Conservation (phyloP, 2,113 vertebrate species). For the Pholis gunnellus region DNA sequence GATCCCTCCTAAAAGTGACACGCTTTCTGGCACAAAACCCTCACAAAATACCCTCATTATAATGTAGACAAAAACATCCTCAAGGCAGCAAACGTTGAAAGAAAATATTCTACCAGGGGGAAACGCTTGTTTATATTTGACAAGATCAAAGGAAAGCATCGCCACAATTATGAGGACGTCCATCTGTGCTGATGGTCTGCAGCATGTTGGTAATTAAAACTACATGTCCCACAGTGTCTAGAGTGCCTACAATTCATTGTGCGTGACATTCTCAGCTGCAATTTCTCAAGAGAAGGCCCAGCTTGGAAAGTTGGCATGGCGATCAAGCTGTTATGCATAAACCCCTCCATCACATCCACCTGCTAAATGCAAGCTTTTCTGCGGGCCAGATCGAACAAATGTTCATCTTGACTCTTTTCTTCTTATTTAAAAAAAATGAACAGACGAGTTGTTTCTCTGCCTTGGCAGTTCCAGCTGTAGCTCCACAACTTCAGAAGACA, state of each 20-base stretch:
- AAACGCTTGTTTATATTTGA: conserved; percentile 17
- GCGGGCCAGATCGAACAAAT: neutral
- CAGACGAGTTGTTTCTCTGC: neutral
- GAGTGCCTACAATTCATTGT: conserved; percentile 10
- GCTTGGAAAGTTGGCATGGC: conserved; percentile 6
- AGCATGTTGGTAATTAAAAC: conserved; percentile 37
- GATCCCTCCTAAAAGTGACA: neutral
- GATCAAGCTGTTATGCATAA: conserved; percentile 21
- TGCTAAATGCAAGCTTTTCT: conserved; percentile 14
- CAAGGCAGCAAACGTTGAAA: neutral
- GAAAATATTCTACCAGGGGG: neutral
- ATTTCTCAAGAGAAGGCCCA: conserved; percentile 14
- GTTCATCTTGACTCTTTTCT: conserved; percentile 14
- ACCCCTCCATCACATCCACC: conserved; percentile 12
- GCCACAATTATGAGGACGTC: conserved; percentile 16
- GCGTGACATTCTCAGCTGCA: neutral
- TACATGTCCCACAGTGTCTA: neutral
- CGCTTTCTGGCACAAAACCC: neutral
- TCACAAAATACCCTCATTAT: neutral
- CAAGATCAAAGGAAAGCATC: conserved; percentile 11
- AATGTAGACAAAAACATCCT: neutral
- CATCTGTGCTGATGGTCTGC: conserved; percentile 39
- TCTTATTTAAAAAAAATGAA: neutral
- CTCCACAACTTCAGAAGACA: neutral
- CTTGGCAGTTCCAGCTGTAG: conserved; percentile 30